Evolutionary conservation across 2,888 invertebrate species (phyloP).

Genomic region (Microchrysa polita): DNA sequence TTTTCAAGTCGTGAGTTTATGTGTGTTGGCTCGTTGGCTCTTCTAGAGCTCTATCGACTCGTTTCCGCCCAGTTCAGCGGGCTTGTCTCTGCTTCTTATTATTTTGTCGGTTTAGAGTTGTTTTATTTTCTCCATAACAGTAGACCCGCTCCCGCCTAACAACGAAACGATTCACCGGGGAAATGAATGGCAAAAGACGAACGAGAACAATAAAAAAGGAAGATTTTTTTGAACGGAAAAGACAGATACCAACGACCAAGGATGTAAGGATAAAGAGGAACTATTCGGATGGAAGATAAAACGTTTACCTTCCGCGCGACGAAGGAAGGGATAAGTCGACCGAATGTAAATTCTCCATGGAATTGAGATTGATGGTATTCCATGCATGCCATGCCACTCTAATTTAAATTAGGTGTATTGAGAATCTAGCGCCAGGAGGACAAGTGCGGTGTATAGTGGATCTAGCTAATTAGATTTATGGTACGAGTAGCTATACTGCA

Average conservation of each 20-base stretch:
- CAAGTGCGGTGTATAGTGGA: too few relatives aligned
- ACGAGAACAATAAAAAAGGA: slow-evolving; percentile 25
- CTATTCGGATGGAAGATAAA: not conserved
- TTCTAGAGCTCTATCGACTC: not conserved
- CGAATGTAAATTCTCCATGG: not conserved
- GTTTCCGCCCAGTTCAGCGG: too few relatives aligned
- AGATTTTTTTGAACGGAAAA: slow-evolving; percentile 18
- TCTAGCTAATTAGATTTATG: too few relatives aligned
- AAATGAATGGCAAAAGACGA: slow-evolving; percentile 21
- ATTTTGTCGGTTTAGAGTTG: not conserved
- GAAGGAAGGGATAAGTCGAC: not conserved
- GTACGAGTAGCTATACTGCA: too few relatives aligned
- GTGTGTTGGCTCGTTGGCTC: slow-evolving; percentile 7
- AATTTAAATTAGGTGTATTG: slow-evolving; percentile 20
- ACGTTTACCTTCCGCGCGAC: not conserved
- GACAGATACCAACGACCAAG: not conserved
- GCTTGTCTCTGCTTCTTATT: slow-evolving; percentile 18
- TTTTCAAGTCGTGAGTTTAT: slow-evolving; percentile 26
- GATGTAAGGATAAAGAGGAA: not conserved
- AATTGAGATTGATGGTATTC: slow-evolving; percentile 17
- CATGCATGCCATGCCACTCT: slow-evolving; percentile 17
- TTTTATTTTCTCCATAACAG: not conserved
- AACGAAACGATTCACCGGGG: slow-evolving; percentile 15
- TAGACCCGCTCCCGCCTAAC: not conserved
- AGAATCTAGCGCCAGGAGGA: too few relatives aligned